Base-by-base conservation (phyloP, 92 coral and sea anemone genomes). In the Epizoanthus stellaris region DNA sequence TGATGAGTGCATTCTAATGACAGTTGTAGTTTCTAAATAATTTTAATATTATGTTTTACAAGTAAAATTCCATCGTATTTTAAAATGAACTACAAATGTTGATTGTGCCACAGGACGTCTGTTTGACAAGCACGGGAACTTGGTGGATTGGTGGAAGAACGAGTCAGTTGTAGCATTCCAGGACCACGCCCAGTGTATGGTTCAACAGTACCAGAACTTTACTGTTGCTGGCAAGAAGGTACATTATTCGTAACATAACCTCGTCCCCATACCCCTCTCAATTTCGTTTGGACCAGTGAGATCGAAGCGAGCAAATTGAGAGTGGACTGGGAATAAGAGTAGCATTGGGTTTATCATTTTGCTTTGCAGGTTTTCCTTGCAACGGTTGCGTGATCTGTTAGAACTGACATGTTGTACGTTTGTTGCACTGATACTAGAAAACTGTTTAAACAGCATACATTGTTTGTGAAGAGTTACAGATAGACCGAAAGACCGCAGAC, bases 111-210 rank as follows among this genome's bases (percentile, higher is more conserved):
- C 86, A 96, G 99, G 99, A 63, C 91, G 95, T 8, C 80, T 88
- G 75, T 96, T 91, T 63, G 98, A 96, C 94, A 95, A 94, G 82
- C 72, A 92, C 62, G 99, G 99, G 3, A 96, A 96, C 59, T 82
- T 96, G 82, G 95, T 84, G 20, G 88, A 94, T 47, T 96, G 99
- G 99, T 96, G 99, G 99, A 87, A 88, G 72, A 96, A 96, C 85
- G 95, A 93, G 70, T 96, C 99, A 0, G 91, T 87, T 73, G 95
- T 86, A 17, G 95, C 95, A 1, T 95, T 94, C 87, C 76, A 93
- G 72, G 77, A 88, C 21, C 95, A 91, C 42, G 72, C 97, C 7
- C 61, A 81, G 3, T 96, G 99, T 81, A 89, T 96, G 98, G 89
- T 96, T 70, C 81, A 92, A n/a, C 99, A 96, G 77, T 96, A 96